These are phyloP conservation scores for Orthosia gracilis DNA, from an alignment of 2,888 invertebrate genomes.

Conservation along the genomic window DNA sequence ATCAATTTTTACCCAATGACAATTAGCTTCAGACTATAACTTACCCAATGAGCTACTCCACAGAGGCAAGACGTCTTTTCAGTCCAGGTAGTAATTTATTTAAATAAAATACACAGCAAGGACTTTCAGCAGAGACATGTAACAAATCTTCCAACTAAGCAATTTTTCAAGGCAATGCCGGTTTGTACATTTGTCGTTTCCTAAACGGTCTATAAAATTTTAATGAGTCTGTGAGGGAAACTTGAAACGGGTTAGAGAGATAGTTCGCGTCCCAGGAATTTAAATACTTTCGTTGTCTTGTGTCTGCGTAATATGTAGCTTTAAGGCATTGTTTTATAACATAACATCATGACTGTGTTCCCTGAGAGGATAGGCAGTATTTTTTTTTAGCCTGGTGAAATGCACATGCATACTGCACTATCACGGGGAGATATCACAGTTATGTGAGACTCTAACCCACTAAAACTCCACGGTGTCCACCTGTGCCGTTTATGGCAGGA, in stretches of 20 bases:
- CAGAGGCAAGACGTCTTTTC: no score
- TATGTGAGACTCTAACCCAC: no score
- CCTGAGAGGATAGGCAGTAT: no score
- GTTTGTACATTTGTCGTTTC: slow-evolving; percentile 34
- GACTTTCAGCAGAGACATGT: background rate
- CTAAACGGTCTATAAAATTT: slow-evolving; percentile 49
- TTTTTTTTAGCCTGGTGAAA: no score
- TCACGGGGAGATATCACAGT: no score
- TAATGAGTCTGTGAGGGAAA: slow-evolving; percentile 30
- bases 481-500: no score
- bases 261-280: slow-evolving; percentile 19
- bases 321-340: background rate
- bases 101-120: background rate
- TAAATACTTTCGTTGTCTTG: slow-evolving; percentile 10
- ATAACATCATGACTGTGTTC: no score
- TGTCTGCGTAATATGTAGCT: background rate
- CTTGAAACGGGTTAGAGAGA: slow-evolving; percentile 28
- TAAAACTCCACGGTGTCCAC: no score
- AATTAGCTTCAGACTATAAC: no score
- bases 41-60: no score
- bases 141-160: background rate
- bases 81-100: background rate
- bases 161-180: slow-evolving; percentile 23
- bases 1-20: no score
- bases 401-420: no score